Conservation (phyloP, 2,888 invertebrate species). For the Heteromurus nitidus region DNA sequence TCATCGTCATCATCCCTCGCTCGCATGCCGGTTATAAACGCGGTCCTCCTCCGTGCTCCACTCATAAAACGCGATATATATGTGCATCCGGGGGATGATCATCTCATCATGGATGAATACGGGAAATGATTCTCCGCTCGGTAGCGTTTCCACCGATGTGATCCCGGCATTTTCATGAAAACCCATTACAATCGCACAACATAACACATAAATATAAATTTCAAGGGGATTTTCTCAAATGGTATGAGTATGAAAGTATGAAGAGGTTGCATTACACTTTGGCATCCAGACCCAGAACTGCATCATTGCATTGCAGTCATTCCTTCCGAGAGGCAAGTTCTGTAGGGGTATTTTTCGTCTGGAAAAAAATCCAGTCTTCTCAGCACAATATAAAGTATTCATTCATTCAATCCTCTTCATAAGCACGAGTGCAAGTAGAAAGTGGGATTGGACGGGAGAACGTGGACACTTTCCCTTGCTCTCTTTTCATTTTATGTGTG, state of each 20-base stretch:
- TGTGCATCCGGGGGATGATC: conserved; percentile 50
- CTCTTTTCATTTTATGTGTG: no score
- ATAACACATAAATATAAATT: conserved; percentile 19
- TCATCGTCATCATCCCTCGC: not conserved
- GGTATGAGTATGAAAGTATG: not conserved
- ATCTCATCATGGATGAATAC: conserved; percentile 56
- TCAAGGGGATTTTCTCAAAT: conserved; percentile 37
- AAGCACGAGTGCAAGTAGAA: no score
- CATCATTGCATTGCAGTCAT: conserved; percentile 13
- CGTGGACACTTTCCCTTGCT: no score
- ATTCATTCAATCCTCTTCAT: conserved; percentile 33
- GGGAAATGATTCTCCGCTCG: conserved; percentile 31
- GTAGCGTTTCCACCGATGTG: not conserved
- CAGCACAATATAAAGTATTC: not conserved
- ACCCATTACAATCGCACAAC: not conserved
- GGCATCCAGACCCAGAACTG: not conserved
- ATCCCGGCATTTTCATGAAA: conserved; percentile 37
- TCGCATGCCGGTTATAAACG: conserved; percentile 12
- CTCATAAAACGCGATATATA: conserved; percentile 53
- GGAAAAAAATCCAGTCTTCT: not conserved
- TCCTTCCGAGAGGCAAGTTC: conserved; percentile 22
- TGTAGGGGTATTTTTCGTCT: conserved; percentile 14
- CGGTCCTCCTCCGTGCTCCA: conserved; percentile 46
- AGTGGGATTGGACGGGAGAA: no score
- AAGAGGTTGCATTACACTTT: conserved; percentile 43